A percentile compares a stretch with the other conserved stretches of the same genome.
Conservation (phyloP, 2,797 vertebrate genomes). For the Halcyon badia region DNA sequence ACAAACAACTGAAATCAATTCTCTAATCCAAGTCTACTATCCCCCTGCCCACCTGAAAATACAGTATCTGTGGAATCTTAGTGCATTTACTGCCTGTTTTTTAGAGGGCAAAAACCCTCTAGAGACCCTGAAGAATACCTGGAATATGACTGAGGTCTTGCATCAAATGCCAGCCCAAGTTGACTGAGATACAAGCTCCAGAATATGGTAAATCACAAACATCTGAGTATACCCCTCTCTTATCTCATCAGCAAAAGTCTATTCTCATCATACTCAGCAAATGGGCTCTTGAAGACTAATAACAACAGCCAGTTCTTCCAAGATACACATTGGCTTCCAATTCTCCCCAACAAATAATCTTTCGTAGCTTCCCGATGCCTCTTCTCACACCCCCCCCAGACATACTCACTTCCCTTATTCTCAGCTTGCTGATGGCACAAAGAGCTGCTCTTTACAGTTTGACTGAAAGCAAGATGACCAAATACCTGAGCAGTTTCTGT, state of each 20-base stretch:
- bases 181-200: background rate
- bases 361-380: background rate
- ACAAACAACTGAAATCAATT: background rate
- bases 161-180: background rate
- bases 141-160: background rate
- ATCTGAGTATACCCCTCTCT: background rate
- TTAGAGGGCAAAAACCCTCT: background rate
- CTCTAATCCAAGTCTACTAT: background rate
- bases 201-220: background rate
- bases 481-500: constrained; percentile 88
- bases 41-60: background rate
- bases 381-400: background rate
- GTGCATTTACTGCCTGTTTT: background rate
- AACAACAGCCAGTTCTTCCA: background rate
- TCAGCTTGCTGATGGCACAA: background rate
- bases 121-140: background rate
- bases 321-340: background rate
- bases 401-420: background rate
- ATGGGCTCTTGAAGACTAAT: background rate
- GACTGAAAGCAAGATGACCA: background rate
- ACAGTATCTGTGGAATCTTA: background rate
- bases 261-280: background rate
- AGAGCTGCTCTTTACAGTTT: background rate
- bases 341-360: background rate
- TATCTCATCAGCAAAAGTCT: background rate